Conservation (phyloP, 2,888 invertebrate genomes). For the Leucophenga montana region DNA sequence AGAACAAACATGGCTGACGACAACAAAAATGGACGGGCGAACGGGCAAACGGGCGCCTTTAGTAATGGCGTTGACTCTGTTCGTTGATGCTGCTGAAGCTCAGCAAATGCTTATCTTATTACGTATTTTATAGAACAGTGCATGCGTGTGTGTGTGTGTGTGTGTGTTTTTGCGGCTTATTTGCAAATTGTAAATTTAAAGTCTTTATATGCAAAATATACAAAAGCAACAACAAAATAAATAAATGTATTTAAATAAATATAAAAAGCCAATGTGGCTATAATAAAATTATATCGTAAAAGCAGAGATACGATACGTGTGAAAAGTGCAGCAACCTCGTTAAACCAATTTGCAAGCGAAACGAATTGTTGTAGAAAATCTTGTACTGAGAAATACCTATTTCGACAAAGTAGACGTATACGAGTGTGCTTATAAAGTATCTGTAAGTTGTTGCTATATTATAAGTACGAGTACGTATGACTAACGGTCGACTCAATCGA, state of each 20-base stretch:
- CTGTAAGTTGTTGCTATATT: too few relatives aligned
- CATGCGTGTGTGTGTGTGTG: not conserved
- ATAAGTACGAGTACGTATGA: too few relatives aligned
- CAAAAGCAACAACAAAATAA: not conserved
- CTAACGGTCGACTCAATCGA: too few relatives aligned
- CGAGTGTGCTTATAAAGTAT: too few relatives aligned
- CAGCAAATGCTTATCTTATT: constrained; percentile 19
- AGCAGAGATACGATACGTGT: not conserved
- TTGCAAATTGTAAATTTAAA: constrained; percentile 23
- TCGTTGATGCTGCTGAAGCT: constrained; percentile 6
- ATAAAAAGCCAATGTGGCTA: constrained; percentile 1
- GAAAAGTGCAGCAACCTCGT: too few relatives aligned
- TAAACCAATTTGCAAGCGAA: not conserved
- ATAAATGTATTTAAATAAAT: not conserved
- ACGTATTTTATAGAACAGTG: not conserved
- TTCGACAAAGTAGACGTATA: too few relatives aligned
- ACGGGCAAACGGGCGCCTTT: too few relatives aligned
- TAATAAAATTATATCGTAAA: not conserved
- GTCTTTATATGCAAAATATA: not conserved
- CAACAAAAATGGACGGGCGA: not conserved
- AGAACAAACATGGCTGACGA: constrained; percentile 21
- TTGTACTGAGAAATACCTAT: too few relatives aligned
- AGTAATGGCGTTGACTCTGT: constrained; percentile 9
- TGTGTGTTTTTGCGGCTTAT: constrained; percentile 12
- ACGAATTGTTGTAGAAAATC: not conserved